These are phyloP conservation scores for Dolichallabes microphthalmus DNA, from an alignment of 2,113 vertebrate genomes.

Conservation along the genomic window DNA sequence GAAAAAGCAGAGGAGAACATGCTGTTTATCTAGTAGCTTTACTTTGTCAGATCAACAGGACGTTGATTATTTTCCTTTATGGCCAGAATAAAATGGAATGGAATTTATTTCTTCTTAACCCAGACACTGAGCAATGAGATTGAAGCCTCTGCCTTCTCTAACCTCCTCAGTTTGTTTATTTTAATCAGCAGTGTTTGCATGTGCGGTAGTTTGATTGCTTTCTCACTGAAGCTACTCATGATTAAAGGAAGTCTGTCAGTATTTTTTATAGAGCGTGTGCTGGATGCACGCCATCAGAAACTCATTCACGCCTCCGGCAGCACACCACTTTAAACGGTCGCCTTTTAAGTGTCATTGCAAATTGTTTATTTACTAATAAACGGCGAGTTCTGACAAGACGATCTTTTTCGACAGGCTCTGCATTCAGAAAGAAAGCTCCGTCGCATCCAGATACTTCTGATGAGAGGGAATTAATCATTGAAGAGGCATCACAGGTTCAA, in stretches of 20 bases:
- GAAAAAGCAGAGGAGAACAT: not conserved
- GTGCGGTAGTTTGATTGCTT: constrained; percentile 45
- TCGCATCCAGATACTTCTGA: constrained; percentile 26
- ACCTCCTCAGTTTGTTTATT: constrained; percentile 48
- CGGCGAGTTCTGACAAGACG: constrained; percentile 40
- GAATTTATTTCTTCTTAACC: not conserved
- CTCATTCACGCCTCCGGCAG: constrained; percentile 42
- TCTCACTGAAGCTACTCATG: constrained; percentile 38
- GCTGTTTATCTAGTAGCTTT: no score
- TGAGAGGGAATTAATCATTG: constrained; percentile 52
- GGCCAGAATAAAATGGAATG: not conserved
- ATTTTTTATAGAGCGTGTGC: constrained; percentile 10
- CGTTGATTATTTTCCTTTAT: not conserved
- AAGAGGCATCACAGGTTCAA: constrained; percentile 22
- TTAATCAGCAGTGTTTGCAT: constrained; percentile 47
- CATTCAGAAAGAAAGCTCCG: constrained; percentile 37
- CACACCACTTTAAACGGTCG: constrained; percentile 33
- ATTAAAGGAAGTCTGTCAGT: constrained; percentile 43
- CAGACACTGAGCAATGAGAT: not conserved
- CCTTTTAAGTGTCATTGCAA: constrained; percentile 52
- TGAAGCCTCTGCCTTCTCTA: not conserved
- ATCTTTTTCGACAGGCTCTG: constrained; percentile 31
- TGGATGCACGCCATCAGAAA: constrained; percentile 38
- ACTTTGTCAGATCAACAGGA: not conserved
- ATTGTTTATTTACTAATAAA: constrained; percentile 56